phyloP scores from a whole-genome alignment of 2,113 vertebrate genomes.

The Planiliza haematocheilus region DNA sequence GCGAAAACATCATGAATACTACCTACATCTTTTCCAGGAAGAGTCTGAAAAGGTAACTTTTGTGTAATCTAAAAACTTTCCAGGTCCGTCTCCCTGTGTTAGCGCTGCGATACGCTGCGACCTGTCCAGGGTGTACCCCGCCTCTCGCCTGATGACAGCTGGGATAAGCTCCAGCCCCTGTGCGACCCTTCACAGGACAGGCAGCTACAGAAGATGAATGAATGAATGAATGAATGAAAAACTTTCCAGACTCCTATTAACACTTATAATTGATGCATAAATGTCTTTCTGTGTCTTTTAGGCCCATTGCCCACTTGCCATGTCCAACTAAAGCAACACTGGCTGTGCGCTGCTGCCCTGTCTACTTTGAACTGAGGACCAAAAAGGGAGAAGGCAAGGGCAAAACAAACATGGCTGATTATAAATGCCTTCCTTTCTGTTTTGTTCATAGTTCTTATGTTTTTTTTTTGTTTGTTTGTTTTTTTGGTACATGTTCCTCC shows the following conservation, averaged over 20 bases:
- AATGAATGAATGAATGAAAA: too few relatives aligned
- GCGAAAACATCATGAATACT: conserved; percentile 95
- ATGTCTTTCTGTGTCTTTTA: conserved; percentile 62
- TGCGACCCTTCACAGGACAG: too few relatives aligned
- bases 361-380: conserved; percentile 91
- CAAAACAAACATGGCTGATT: not conserved
- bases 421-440: not conserved
- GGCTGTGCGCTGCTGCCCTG: conserved; percentile 96
- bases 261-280: not conserved
- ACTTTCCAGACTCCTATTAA: not conserved
- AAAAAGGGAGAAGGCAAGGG: conserved; percentile 82
- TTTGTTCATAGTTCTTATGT: not conserved
- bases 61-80: not conserved
- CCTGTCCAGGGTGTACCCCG: too few relatives aligned
- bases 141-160: too few relatives aligned
- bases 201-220: too few relatives aligned
- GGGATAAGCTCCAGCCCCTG: too few relatives aligned
- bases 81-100: too few relatives aligned
- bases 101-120: too few relatives aligned
- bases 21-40: conserved; percentile 96
- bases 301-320: conserved; percentile 94
- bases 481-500: not conserved
- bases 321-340: conserved; percentile 94
- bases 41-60: conserved; percentile 90
- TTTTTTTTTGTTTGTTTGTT: not conserved